Conservation (phyloP, 23 tunicate species). For the Styela clava region DNA sequence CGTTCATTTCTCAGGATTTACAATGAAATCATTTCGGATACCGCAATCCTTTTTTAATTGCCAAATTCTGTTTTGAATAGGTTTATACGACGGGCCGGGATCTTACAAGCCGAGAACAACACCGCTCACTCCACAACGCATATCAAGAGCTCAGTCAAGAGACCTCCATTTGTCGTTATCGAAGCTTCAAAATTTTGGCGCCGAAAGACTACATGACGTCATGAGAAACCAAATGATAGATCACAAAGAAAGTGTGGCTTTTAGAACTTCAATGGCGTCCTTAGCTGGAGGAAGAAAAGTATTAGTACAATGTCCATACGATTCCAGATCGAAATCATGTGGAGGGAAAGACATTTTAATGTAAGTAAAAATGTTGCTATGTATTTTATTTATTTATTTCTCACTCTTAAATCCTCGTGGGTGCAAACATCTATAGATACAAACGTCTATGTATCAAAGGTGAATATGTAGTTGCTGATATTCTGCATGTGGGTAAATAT, state of each 20-base stretch:
- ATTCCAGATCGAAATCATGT: not conserved
- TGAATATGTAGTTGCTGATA: too few species aligned
- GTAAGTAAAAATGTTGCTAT: slow-evolving; percentile 1
- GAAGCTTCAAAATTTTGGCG: not conserved
- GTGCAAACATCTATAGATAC: too few species aligned
- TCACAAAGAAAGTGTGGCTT: not conserved
- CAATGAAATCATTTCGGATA: too few species aligned
- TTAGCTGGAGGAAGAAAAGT: not conserved
- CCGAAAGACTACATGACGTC: slow-evolving; percentile 6
- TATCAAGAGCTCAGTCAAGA: not conserved
- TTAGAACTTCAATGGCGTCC: not conserved
- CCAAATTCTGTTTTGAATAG: not conserved
- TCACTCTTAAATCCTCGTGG: too few species aligned
- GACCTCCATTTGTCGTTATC: not conserved
- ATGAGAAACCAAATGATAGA: not conserved
- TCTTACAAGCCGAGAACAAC: not conserved
- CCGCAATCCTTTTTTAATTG: too few species aligned
- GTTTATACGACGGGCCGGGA: not conserved
- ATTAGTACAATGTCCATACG: not conserved
- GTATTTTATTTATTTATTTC: too few species aligned
- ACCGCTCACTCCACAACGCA: not conserved
- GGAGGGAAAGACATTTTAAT: not conserved
- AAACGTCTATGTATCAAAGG: too few species aligned
- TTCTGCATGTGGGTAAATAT: too few species aligned
- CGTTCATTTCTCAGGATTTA: too few species aligned